Conservation (phyloP, 2,797 vertebrate genomes). For the Esox lucius region DNA sequence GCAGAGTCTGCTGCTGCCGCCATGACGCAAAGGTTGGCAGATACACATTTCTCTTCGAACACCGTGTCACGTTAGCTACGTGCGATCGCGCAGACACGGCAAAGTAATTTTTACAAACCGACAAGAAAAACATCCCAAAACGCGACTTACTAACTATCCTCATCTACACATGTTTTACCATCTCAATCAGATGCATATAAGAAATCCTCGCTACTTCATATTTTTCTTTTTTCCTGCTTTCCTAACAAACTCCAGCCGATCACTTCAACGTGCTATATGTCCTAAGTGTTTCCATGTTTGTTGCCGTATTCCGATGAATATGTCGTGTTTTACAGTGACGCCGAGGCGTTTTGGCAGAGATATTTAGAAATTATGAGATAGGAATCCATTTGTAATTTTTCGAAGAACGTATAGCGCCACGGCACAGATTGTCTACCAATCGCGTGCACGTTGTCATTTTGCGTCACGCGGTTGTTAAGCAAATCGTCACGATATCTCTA, state of each 20-base stretch:
- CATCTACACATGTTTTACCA: not conserved
- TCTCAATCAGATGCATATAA: not conserved
- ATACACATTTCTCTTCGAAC: slow-evolving; percentile 26
- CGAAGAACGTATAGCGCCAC: too few species aligned
- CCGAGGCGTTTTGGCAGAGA: too few species aligned
- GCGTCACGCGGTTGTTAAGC: too few species aligned
- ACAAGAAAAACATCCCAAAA: slow-evolving; percentile 45
- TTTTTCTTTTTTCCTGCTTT: not conserved
- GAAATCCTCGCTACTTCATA: not conserved
- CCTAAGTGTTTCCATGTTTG: slow-evolving; percentile 54
- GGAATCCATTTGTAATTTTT: too few species aligned
- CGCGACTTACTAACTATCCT: slow-evolving; percentile 32
- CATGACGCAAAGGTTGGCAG: slow-evolving; percentile 41
- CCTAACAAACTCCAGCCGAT: slow-evolving; percentile 3
- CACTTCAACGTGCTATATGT: not conserved
- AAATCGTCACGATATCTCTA: too few species aligned
- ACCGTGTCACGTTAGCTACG: slow-evolving; percentile 35
- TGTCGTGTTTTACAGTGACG: slow-evolving; percentile 41
- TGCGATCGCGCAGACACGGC: slow-evolving; percentile 42
- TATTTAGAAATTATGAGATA: too few species aligned
- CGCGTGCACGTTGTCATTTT: too few species aligned
- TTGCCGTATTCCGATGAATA: slow-evolving; percentile 64
- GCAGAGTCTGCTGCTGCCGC: slow-evolving; percentile 20
- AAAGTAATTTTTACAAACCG: slow-evolving; percentile 43
- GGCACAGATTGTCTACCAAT: too few species aligned